Base-by-base conservation (phyloP, 2,797 vertebrate genomes). In the Clarias laeviceps region DNA sequence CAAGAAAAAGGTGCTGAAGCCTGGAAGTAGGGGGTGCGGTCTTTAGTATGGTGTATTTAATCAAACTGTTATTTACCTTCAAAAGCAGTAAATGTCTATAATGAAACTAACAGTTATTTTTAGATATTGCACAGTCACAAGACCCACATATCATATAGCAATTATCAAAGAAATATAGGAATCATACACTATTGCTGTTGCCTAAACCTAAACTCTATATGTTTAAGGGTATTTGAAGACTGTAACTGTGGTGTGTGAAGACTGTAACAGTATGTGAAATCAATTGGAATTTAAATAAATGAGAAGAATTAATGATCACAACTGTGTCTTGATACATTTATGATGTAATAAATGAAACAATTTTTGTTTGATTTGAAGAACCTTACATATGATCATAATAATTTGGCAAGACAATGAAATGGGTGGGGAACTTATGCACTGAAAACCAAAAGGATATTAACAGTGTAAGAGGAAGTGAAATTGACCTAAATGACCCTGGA, bases 211-310 rank as follows among this genome's bases (percentile, higher is more conserved):
- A 62, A 62, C 64, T 77, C 62, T 73, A 29, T 56, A 32, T 77
- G 15, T 50, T 9, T 37, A 68, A 65, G 82, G 40, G 37, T 69
- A 40, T 87, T n/a, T 77, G 27, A 85, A 64, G 3, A 54, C 3
- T 2, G 50, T 54, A 54, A 54, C 2, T 54, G 22, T 27, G 22
- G 70, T 83, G 69, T 80, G 80, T 72, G 83, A n/a, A n/a, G n/a
- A n/a, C n/a, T n/a, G n/a, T n/a, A n/a, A n/a, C n/a, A n/a, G n/a
- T n/a, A n/a, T n/a, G n/a, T n/a, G n/a, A n/a, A 74, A 65, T 69
- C 92, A 74, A 37, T 92, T 93, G 91, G 94, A 94, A 94, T 95
- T 93, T 91, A 91, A 93, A 90, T 93, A 92, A 92, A 93, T 92
- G 92, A 92, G 92, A 82, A 90, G 93, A 92, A 95, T 94, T 94